phyloP scores from a whole-genome alignment of 2,888 invertebrate genomes.

The Netelia fuscicornis region DNA sequence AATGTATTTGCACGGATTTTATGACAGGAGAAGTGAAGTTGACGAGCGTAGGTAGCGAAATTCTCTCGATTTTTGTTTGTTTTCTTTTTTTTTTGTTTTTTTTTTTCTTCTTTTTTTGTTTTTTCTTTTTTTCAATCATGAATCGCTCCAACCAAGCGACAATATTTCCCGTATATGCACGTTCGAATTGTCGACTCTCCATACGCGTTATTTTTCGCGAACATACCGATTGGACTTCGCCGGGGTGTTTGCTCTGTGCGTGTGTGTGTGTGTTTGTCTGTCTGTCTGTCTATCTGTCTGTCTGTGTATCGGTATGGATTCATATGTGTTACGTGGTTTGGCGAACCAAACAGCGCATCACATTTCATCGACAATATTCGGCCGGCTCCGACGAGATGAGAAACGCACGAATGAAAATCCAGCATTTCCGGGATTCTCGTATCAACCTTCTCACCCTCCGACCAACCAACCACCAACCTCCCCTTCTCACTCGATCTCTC shows the following conservation, averaged over 20 bases:
- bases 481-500: neutral
- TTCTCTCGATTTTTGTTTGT: neutral
- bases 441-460: neutral
- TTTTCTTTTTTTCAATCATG: constrained; percentile 13
- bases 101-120: neutral
- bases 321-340: neutral
- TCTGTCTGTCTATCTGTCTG: neutral
- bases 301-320: neutral
- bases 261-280: neutral
- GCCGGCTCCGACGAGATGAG: constrained; percentile 23
- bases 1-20: neutral
- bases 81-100: too few species aligned
- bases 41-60: neutral
- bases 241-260: neutral
- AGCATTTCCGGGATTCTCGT: neutral
- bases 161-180: constrained; percentile 5
- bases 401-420: neutral
- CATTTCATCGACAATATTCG: constrained; percentile 56
- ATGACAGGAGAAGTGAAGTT: neutral
- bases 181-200: constrained; percentile 14
- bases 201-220: constrained; percentile 16
- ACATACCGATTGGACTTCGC: neutral
- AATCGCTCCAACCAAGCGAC: constrained; percentile 29
- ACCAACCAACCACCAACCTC: too few species aligned
- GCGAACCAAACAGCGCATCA: constrained; percentile 29